Evolutionary conservation across 2,888 invertebrate genomes (phyloP).

Genomic region (Idaea dimidiata): DNA sequence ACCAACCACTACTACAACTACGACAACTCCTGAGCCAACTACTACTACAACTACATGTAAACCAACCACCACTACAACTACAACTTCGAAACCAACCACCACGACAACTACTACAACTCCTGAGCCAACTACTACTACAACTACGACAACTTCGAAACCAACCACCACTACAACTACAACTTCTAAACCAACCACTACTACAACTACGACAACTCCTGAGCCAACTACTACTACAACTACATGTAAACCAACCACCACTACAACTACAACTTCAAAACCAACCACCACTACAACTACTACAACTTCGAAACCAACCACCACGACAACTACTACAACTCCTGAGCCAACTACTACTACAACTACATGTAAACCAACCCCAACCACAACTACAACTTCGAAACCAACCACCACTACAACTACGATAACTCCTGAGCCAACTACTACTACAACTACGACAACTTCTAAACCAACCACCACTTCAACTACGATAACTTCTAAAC

Average conservation of each 20-base stretch:
- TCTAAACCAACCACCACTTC: not conserved
- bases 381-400: no score
- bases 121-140: not conserved
- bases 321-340: not conserved
- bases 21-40: not conserved
- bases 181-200: not conserved
- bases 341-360: no score
- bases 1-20: not conserved
- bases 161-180: slow-evolving; percentile 2
- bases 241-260: not conserved
- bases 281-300: slow-evolving; percentile 3
- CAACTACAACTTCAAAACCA: not conserved
- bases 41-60: not conserved
- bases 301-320: not conserved
- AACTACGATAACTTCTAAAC: not conserved
- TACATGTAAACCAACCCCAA: no score
- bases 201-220: not conserved
- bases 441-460: not conserved
- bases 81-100: not conserved
- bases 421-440: no score
- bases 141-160: not conserved
- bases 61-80: not conserved
- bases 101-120: not conserved
- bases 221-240: not conserved
- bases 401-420: no score